phyloP scores from a whole-genome alignment of 2,888 invertebrate species.

The Megaustenia siamemsis region DNA sequence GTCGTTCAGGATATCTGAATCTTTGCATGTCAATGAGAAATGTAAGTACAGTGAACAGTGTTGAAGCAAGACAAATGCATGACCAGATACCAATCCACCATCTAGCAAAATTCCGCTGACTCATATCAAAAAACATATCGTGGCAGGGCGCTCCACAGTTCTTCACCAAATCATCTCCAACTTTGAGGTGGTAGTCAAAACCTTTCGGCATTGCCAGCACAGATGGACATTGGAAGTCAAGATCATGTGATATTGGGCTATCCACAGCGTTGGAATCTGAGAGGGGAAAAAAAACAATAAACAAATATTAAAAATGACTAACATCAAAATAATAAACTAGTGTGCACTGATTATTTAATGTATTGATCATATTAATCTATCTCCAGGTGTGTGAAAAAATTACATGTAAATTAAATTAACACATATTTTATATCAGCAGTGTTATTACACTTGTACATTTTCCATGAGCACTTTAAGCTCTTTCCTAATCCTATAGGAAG shows the following conservation, averaged over 20 bases:
- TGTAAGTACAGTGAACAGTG: slow-evolving; percentile 89
- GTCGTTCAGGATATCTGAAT: slow-evolving; percentile 97
- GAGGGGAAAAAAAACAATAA: neutral
- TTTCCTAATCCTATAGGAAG: too few species aligned
- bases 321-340: neutral
- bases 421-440: too few species aligned
- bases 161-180: slow-evolving; percentile 75
- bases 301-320: neutral
- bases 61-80: slow-evolving; percentile 91
- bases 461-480: too few species aligned
- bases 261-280: neutral
- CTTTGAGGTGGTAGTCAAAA: slow-evolving; percentile 89
- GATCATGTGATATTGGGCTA: slow-evolving; percentile 78
- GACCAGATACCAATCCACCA: slow-evolving; percentile 97
- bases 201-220: slow-evolving; percentile 90
- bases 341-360: too few species aligned
- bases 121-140: slow-evolving; percentile 92
- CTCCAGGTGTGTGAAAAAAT: too few species aligned
- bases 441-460: too few species aligned
- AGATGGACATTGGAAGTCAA: slow-evolving; percentile 92
- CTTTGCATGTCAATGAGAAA: slow-evolving; percentile 96
- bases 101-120: slow-evolving; percentile 89
- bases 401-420: too few species aligned
- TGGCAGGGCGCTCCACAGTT: slow-evolving; percentile 88
- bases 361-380: neutral